phyloP scores from a whole-genome alignment of 2,113 vertebrate species.

The Sterna hirundo region DNA sequence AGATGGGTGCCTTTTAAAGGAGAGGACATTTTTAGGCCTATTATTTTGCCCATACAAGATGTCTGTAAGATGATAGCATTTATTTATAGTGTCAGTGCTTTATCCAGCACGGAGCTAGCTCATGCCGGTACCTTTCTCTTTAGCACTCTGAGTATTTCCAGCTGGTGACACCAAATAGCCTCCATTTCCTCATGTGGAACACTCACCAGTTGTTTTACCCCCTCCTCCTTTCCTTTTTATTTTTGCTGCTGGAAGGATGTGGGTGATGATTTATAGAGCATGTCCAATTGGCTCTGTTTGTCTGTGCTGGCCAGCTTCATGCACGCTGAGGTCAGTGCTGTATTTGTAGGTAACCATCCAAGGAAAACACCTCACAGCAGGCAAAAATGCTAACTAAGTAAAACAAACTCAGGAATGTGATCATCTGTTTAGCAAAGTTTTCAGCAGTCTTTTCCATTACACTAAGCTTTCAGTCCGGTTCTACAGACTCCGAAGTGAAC shows the following conservation, averaged over 20 bases:
- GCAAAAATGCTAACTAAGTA: slow-evolving; percentile 71
- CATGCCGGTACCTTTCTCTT: slow-evolving; percentile 68
- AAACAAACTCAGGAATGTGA: slow-evolving; percentile 68
- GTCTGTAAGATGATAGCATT: neutral
- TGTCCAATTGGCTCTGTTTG: slow-evolving; percentile 75
- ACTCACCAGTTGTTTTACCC: slow-evolving; percentile 67
- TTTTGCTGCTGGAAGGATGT: slow-evolving; percentile 74
- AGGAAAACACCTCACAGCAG: slow-evolving; percentile 75
- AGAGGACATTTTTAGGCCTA: neutral
- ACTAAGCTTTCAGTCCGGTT: neutral
- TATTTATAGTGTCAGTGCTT: slow-evolving; percentile 3
- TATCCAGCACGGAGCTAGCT: neutral
- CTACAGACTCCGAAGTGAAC: slow-evolving; percentile 9
- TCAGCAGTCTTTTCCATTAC: slow-evolving; percentile 37
- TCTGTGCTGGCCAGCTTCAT: slow-evolving; percentile 58
- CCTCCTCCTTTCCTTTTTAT: slow-evolving; percentile 41
- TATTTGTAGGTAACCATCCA: slow-evolving; percentile 72
- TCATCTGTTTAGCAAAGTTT: slow-evolving; percentile 68
- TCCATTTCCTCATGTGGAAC: slow-evolving; percentile 72
- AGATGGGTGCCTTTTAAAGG: neutral
- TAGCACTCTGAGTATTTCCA: slow-evolving; percentile 82
- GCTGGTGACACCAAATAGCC: slow-evolving; percentile 79
- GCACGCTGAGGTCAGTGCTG: slow-evolving; percentile 62
- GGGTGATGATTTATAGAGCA: slow-evolving; percentile 80
- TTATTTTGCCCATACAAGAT: slow-evolving; percentile 6